Evolutionary conservation across 2,888 invertebrate genomes (phyloP).

Genomic region (Prosapia bicincta): DNA sequence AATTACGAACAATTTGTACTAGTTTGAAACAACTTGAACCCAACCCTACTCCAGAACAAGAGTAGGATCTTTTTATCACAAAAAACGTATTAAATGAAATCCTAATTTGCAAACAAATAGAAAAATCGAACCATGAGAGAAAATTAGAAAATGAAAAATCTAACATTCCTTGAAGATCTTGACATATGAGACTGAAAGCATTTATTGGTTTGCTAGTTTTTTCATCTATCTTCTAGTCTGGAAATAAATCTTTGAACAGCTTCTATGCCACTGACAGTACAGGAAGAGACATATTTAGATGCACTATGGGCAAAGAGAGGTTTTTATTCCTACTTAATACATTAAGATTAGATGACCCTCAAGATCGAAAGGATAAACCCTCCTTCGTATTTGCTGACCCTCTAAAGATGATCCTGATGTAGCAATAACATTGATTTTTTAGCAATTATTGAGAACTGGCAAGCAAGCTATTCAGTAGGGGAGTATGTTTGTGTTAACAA

Average conservation of each 20-base stretch:
- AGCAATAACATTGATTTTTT: neutral
- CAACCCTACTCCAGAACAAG: neutral
- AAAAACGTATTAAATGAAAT: constrained; percentile 9
- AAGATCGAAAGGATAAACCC: neutral
- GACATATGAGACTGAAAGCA: constrained; percentile 2
- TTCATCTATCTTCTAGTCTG: constrained; percentile 19
- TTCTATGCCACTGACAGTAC: too few species aligned
- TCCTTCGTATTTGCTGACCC: too few species aligned
- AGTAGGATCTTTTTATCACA: neutral
- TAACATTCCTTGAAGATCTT: neutral
- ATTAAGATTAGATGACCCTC: constrained; percentile 15
- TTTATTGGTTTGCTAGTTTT: constrained; percentile 18
- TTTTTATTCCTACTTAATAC: constrained; percentile 1
- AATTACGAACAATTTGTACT: neutral
- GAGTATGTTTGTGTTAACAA: too few species aligned
- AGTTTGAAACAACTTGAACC: neutral
- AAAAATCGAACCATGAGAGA: neutral
- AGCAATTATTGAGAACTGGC: constrained; percentile 8
- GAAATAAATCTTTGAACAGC: neutral
- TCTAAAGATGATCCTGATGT: neutral
- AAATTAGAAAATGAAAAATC: neutral
- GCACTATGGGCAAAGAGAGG: constrained; percentile 10
- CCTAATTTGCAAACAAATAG: neutral
- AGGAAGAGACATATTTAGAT: too few species aligned
- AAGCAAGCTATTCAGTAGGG: neutral